These are phyloP conservation scores for Cylas formicarius DNA, from an alignment of 1,140 invertebrate genomes.

Conservation along the genomic window DNA sequence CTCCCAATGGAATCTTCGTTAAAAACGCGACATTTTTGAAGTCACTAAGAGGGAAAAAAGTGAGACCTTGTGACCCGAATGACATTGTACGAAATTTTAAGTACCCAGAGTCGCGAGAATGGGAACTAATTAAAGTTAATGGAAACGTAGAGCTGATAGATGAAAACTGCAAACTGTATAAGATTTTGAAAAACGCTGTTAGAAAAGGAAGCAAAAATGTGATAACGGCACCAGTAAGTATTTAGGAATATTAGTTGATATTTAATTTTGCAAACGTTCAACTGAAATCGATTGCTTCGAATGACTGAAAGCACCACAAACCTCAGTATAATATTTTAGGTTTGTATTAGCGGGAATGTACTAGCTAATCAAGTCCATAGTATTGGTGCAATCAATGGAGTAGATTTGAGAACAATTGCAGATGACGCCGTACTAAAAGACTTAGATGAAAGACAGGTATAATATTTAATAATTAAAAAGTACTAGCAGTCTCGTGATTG, in stretches of 20 bases:
- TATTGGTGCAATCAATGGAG: conserved; percentile 25
- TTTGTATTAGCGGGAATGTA: conserved; percentile 21
- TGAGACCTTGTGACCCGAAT: conserved; percentile 24
- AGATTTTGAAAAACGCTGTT: conserved; percentile 30
- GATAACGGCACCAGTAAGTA: conserved; percentile 23
- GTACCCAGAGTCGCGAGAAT: conserved; percentile 23
- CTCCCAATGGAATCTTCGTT: conserved; percentile 18
- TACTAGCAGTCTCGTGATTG: too few relatives aligned
- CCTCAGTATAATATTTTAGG: too few relatives aligned
- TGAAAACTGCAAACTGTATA: conserved; percentile 13
- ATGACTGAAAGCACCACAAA: too few relatives aligned
- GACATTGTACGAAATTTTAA: conserved; percentile 20
- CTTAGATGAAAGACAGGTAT: conserved; percentile 25
- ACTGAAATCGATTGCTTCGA: too few relatives aligned
- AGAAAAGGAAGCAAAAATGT: conserved; percentile 16
- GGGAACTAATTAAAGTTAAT: conserved; percentile 18
- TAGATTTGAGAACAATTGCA: conserved; percentile 30
- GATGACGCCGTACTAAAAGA: conserved; percentile 31
- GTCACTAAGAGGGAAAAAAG: conserved; percentile 19
- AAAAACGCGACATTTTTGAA: conserved; percentile 16
- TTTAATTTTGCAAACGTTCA: too few relatives aligned
- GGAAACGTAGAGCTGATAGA: conserved; percentile 28
- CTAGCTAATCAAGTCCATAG: conserved; percentile 21
- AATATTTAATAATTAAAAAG: too few relatives aligned
- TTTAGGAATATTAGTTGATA: too few relatives aligned